phyloP scores from a whole-genome alignment of 2,113 vertebrate species.

The Crypturellus undulatus region DNA sequence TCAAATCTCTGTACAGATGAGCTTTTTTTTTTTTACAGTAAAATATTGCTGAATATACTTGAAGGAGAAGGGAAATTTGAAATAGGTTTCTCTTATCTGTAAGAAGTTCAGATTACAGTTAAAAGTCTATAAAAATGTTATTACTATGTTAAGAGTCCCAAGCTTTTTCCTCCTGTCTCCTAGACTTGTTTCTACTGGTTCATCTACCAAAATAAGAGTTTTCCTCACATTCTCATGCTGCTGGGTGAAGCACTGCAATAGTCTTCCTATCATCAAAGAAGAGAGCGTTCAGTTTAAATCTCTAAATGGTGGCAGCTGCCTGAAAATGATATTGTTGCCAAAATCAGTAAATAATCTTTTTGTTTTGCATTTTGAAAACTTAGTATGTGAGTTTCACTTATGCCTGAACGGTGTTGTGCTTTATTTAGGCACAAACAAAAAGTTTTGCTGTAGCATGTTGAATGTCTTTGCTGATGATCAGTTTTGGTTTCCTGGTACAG shows the following conservation, averaged over 20 bases:
- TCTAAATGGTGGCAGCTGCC: not conserved
- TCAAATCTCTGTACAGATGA: not conserved
- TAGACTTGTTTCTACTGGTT: not conserved
- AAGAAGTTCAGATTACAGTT: not conserved
- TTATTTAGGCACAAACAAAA: not conserved
- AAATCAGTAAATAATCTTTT: not conserved
- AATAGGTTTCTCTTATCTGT: not conserved
- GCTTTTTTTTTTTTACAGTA: not conserved
- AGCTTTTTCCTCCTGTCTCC: not conserved
- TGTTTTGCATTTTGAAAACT: not conserved
- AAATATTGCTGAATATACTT: not conserved
- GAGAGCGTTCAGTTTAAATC: not conserved
- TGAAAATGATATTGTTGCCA: not conserved
- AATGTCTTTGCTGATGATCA: not conserved
- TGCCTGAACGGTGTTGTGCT: not conserved
- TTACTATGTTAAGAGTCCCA: not conserved
- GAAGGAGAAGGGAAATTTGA: not conserved
- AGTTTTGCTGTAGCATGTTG: accelerated
- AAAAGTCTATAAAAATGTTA: not conserved
- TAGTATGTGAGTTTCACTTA: not conserved
- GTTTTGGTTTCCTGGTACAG: not conserved
- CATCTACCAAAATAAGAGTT: not conserved
- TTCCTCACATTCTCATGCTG: not conserved
- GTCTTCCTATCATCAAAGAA: not conserved
- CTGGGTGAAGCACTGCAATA: not conserved